Percentiles rank a stretch among this genome's conserved stretches.
Conservation (phyloP, 1,140 invertebrate species). For the Antheraea mylitta region DNA sequence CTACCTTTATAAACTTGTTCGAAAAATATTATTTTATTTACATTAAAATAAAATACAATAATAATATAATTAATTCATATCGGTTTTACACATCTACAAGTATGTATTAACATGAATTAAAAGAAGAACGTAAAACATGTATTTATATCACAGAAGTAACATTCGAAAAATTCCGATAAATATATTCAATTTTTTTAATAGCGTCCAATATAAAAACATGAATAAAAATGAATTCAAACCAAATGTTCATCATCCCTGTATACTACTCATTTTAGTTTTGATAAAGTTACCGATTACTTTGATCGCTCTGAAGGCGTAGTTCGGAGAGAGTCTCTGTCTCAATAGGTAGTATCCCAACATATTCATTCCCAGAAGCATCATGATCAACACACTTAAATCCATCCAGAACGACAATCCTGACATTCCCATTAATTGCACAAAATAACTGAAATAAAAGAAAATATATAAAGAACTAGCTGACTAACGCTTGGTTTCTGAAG, state of each 20-base stretch:
- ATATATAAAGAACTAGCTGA: too few relatives aligned
- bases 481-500: too few relatives aligned
- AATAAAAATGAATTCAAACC: neutral
- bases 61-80: too few relatives aligned
- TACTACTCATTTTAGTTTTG: slow-evolving; percentile 79
- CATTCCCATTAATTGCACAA: slow-evolving; percentile 82
- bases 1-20: too few relatives aligned
- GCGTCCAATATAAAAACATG: neutral
- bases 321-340: slow-evolving; percentile 82
- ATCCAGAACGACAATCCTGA: slow-evolving; percentile 81
- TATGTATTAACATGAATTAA: neutral
- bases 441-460: slow-evolving; percentile 57
- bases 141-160: neutral
- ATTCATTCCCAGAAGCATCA: slow-evolving; percentile 81
- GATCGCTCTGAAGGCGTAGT: slow-evolving; percentile 82
- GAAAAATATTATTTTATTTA: neutral
- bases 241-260: neutral
- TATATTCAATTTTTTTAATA: neutral
- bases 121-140: neutral
- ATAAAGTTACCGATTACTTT: slow-evolving; percentile 80
- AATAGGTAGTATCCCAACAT: slow-evolving; percentile 82
- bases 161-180: neutral
- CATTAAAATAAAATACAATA: neutral
- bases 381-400: slow-evolving; percentile 79
- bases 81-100: too few relatives aligned